phyloP scores from a whole-genome alignment of 2,113 vertebrate genomes.

The Ardeotis arabs region DNA sequence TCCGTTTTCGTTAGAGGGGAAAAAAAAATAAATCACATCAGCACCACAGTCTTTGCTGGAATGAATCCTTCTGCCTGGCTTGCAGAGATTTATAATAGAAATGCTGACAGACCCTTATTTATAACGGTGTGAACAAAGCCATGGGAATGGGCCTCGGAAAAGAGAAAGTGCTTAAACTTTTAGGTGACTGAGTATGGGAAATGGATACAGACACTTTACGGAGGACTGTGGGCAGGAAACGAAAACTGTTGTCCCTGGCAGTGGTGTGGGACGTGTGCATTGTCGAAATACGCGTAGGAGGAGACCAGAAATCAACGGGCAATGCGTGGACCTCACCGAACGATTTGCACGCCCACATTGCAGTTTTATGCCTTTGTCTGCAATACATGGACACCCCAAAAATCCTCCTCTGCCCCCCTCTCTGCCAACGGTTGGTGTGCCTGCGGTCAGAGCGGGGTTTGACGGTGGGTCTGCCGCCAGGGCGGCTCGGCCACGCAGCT shows the following conservation, averaged over 20 bases:
- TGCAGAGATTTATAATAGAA: background rate
- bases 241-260: no score
- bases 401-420: background rate
- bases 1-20: background rate
- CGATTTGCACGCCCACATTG: accelerated
- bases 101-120: background rate
- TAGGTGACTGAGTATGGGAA: background rate
- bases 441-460: background rate
- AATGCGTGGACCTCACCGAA: accelerated
- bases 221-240: background rate
- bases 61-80: background rate
- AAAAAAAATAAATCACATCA: background rate
- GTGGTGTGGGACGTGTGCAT: accelerated
- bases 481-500: accelerated
- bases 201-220: background rate
- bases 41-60: background rate
- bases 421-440: accelerated
- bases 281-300: background rate
- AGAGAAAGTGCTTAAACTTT: background rate
- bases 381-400: no score
- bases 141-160: background rate
- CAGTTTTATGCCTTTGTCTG: background rate
- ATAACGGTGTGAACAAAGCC: background rate
- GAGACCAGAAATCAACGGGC: background rate
- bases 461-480: background rate